These are phyloP conservation scores for Heliconius eleuchia DNA, from an alignment of 1,140 invertebrate species.

Conservation along the genomic window DNA sequence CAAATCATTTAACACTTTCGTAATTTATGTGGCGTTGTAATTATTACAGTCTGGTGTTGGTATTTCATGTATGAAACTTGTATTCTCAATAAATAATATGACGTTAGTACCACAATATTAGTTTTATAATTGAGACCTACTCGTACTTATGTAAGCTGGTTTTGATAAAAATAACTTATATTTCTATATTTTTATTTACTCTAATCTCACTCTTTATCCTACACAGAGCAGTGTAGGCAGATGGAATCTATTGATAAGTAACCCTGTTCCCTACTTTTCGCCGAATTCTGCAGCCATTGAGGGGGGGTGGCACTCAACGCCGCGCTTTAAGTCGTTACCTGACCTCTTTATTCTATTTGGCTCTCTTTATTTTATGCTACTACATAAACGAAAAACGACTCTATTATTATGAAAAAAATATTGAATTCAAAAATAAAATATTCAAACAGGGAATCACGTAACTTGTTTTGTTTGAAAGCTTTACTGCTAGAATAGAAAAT, in stretches of 20 bases:
- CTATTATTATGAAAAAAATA: background rate
- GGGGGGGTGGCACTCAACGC: no score
- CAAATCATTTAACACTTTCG: conserved; percentile 40
- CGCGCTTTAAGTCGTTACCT: no score
- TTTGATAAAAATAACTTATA: background rate
- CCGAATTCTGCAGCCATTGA: no score
- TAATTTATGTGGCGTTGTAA: conserved; percentile 4
- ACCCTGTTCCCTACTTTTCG: no score
- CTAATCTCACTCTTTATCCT: no score
- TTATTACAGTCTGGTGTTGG: background rate
- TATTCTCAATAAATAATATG: background rate
- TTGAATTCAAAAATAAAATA: background rate
- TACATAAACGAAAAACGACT: no score
- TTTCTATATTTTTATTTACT: no score
- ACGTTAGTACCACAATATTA: background rate
- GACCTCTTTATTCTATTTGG: no score
- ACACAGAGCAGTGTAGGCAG: no score
- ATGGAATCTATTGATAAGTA: no score
- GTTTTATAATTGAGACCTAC: background rate
- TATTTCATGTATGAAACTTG: background rate
- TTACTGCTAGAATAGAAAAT: background rate
- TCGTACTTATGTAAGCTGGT: background rate
- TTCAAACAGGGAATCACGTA: background rate
- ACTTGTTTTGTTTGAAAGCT: background rate
- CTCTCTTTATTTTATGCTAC: no score